phyloP scores from a whole-genome alignment of 2,113 vertebrate species.

The Larimichthys polyactis region DNA sequence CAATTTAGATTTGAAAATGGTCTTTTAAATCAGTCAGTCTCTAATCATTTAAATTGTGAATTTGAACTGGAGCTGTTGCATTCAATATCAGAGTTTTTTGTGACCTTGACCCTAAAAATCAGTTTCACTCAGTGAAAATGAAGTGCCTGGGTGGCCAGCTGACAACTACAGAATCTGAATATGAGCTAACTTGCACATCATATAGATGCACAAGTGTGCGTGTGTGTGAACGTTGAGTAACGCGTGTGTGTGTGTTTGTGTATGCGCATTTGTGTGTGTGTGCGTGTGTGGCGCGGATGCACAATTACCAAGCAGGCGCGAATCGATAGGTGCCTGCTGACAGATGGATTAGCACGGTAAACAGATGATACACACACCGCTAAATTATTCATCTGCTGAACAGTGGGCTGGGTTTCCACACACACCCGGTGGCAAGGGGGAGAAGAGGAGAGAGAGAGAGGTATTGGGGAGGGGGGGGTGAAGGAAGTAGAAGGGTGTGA shows the following conservation, averaged over 20 bases:
- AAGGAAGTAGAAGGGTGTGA: conserved; percentile 14
- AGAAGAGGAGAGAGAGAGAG: conserved; percentile 4
- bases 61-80: conserved; percentile 32
- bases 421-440: conserved; percentile 59
- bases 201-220: conserved; percentile 39
- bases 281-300: conserved; percentile 75
- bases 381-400: conserved; percentile 89
- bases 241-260: conserved; percentile 29
- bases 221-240: not conserved
- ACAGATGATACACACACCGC: conserved; percentile 89
- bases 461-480: conserved; percentile 18
- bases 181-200: conserved; percentile 81
- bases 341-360: conserved; percentile 91
- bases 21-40: too few relatives aligned
- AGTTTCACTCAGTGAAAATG: conserved; percentile 70
- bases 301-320: conserved; percentile 87
- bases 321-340: conserved; percentile 89
- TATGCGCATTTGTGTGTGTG: conserved; percentile 27
- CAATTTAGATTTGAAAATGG: not conserved
- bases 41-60: not conserved
- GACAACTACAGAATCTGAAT: conserved; percentile 83
- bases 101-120: conserved; percentile 78
- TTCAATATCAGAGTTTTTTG: conserved; percentile 26
- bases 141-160: conserved; percentile 61
- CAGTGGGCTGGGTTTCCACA: conserved; percentile 80